Evolutionary conservation across 1,140 invertebrate genomes (phyloP).

Genomic region (Formica selysi): DNA sequence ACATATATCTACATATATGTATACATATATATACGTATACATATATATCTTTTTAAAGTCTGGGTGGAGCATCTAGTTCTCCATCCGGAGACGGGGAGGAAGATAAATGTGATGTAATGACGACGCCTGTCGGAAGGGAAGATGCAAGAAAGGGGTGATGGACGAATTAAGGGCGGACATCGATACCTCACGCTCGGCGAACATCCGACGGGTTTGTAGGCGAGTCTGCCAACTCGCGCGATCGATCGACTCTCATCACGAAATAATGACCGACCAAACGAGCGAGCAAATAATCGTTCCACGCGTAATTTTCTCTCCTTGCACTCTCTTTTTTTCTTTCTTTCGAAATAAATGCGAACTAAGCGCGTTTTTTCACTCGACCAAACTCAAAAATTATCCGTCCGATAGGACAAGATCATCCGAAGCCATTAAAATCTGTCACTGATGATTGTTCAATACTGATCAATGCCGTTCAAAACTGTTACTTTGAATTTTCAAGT

Average conservation of each 20-base stretch:
- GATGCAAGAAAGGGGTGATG: constrained; percentile 48
- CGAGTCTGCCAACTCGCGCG: constrained; percentile 46
- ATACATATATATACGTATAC: too few species aligned
- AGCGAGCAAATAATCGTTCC: constrained; percentile 33
- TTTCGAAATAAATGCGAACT: constrained; percentile 17
- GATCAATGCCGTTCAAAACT: neutral
- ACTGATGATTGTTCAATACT: neutral
- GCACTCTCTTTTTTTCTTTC: neutral
- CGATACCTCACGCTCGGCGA: constrained; percentile 41
- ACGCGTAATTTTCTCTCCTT: constrained; percentile 37
- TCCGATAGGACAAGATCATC: too few species aligned
- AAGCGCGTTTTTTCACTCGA: neutral
- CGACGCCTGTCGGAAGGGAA: constrained; percentile 21
- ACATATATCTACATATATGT: neutral
- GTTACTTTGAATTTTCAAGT: neutral
- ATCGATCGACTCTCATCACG: constrained; percentile 52
- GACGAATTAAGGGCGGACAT: constrained; percentile 59
- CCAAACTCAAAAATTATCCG: neutral
- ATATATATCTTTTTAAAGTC: constrained; percentile 13
- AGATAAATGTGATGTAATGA: constrained; percentile 60
- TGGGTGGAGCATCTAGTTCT: neutral
- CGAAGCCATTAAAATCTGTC: too few species aligned
- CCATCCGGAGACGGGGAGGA: neutral
- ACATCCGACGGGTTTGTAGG: constrained; percentile 43
- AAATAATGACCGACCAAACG: constrained; percentile 45